Base-by-base conservation (phyloP, 2,888 invertebrate species). In the Petrophora chlorosata region DNA sequence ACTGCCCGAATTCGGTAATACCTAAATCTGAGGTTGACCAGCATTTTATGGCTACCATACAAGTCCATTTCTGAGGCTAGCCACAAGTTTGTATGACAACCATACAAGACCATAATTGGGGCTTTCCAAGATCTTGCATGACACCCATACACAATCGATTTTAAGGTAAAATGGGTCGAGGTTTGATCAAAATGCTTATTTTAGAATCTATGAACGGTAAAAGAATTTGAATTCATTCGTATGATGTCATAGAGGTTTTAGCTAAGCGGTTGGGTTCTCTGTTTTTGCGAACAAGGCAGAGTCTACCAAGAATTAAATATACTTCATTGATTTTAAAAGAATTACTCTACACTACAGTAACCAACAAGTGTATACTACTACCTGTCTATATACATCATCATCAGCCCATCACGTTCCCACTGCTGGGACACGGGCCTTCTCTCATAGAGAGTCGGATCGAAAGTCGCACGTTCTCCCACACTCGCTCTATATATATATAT, bases 71-170 rank as follows among this genome's bases (percentile, higher is more conserved):
- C 25, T 19, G 42, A 14, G 14, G 29, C 30, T 19, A 15, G 15
- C 23, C 28, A 46, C 39, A 29, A 8, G n/a, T 14, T 17, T 33
- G 32, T 47, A 26, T 17, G 25, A 36, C 28, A 14, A 15, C 74
- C 69, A 26, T 72, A 70, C 59, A 57, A 50, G 70, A 66, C 41
- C 67, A 70, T 70, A 68, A 10, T 32, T 19, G 42, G 9, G 14
- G 29, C 8, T n/a, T n/a, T 1, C 33, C 9, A 32, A 14, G 39
- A 15, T 33, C 16, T 39, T 9, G 19, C 15, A 15, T 15, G 12
- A 28, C 13, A 12, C 5, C 46, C 40, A 16, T 47, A 47, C 15
- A 41, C 16, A n/a, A 40, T 35, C 12, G 19, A 47, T 47, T 41
- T 41, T 23, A 9, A 22, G 38, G 38, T 35, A 12, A 47, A 34